phyloP scores from a whole-genome alignment of 2,113 vertebrate species.

The Corythaeola cristata region DNA sequence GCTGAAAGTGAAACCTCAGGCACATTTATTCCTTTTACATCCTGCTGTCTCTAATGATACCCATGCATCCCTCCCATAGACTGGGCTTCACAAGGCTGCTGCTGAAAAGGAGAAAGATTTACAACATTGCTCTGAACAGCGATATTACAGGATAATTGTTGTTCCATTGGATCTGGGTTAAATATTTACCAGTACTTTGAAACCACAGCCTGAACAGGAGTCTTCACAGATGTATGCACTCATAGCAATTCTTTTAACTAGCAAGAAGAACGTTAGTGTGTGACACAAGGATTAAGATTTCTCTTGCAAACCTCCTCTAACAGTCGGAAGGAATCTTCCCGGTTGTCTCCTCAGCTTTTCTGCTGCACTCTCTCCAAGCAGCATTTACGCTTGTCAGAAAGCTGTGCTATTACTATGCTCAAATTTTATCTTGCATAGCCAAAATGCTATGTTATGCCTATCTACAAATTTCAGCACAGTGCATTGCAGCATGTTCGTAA shows the following conservation, averaged over 20 bases:
- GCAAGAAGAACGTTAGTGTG: background rate
- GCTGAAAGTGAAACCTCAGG: background rate
- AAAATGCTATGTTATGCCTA: conserved; percentile 59
- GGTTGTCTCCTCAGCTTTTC: conserved; percentile 4
- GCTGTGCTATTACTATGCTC: background rate
- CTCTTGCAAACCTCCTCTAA: background rate
- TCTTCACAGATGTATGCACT: background rate
- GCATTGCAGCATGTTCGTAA: conserved; percentile 56
- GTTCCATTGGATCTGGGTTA: background rate
- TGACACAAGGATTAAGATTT: conserved; percentile 22
- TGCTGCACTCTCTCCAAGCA: background rate
- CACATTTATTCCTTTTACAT: background rate
- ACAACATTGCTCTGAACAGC: background rate
- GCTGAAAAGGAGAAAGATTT: background rate
- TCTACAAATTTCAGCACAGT: conserved; percentile 29
- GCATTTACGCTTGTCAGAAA: conserved; percentile 49
- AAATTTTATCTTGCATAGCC: conserved; percentile 70
- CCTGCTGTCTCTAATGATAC: background rate
- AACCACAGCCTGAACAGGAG: background rate
- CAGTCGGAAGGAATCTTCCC: background rate
- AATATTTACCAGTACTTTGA: conserved; percentile 5
- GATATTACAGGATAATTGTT: background rate
- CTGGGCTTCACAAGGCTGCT: background rate
- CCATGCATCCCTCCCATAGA: background rate
- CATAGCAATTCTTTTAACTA: background rate